Evolutionary conservation across 2,888 invertebrate species (phyloP), one percentile per base, ranked within the genome.

Genomic region (Boloria selene): DNA sequence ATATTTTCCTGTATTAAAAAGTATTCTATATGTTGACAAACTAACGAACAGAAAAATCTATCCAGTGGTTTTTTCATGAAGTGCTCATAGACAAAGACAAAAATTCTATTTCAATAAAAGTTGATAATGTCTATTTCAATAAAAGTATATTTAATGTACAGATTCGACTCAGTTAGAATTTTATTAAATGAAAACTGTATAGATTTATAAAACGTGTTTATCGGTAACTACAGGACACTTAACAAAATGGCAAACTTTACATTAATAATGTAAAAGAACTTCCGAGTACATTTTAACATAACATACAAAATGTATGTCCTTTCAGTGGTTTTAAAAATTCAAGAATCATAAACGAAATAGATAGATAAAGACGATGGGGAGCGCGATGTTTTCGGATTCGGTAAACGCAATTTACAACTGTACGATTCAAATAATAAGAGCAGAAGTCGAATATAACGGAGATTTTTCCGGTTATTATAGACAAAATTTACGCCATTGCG

Each of bases 301-400:
- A 70, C 68, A 70, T 70, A 69, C 69, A 72, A 78, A 76, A 76
- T 81, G 79, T 78, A 81, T 74, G 80, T 81, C 80, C 83, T 83
- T 78, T 83, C 79, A 79, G 77, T 73, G 78, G 74, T 71, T 80
- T 88, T 87, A 88, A 88, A 87, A 86, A 88, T 88, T 85, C 85
- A 88, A 77, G 83, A 86, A 79, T 82, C 85, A 84, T 84, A 86
- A 85, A 81, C 83, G 85, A 80, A 81, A 79, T 81, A 78, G 78
- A 75, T 80, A 79, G 79, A 77, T 79, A 76, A 77, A 76, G 77
- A 67, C 68, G 76, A 71, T 74, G 74, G 58, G 64, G 75, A 55
- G 55, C 71, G 70, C 69, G 70, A 77, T 77, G 80, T 80, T 81
- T 83, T 85, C 80, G 79, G 79, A 77, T 82, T 81, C 77, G 74